These are phyloP conservation scores for Phalacrocorax carbo DNA, from an alignment of 2,113 vertebrate species.

Conservation along the genomic window DNA sequence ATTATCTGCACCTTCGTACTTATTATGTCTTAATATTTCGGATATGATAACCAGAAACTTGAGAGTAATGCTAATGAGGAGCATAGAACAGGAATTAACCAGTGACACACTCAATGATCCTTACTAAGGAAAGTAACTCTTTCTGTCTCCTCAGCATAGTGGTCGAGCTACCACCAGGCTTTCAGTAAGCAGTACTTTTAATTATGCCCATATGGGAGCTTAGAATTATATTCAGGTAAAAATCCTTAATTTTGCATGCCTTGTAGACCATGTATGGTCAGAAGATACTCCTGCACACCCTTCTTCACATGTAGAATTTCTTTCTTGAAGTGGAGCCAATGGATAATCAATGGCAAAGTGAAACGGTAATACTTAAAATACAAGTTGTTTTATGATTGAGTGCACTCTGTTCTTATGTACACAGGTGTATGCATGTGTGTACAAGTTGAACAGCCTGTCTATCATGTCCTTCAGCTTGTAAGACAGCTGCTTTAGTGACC, in stretches of 20 bases:
- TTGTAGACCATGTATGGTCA: neutral
- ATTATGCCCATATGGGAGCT: neutral
- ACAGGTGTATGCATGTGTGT: neutral
- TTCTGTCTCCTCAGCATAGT: slow-evolving; percentile 5
- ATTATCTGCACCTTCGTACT: slow-evolving; percentile 92
- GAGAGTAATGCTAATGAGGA: slow-evolving; percentile 89
- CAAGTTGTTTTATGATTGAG: neutral
- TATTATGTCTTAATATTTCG: slow-evolving; percentile 92
- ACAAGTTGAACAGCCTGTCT: neutral
- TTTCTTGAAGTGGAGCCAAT: neutral
- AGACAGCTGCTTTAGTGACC: neutral
- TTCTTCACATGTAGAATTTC: neutral
- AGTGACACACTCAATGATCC: slow-evolving; percentile 77
- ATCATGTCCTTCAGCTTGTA: neutral
- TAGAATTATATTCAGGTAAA: neutral
- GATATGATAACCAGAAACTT: slow-evolving; percentile 88
- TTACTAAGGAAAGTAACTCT: slow-evolving; percentile 60
- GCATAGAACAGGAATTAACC: slow-evolving; percentile 78
- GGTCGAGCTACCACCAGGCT: neutral
- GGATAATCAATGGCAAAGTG: neutral
- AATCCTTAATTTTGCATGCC: neutral
- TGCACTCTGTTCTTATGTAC: neutral
- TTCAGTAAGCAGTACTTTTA: neutral
- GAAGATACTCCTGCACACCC: neutral
- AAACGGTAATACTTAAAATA: neutral